Evolutionary conservation across 2,797 vertebrate genomes (phyloP), one percentile per base, ranked within the genome.

Genomic region (Momotus momota): DNA sequence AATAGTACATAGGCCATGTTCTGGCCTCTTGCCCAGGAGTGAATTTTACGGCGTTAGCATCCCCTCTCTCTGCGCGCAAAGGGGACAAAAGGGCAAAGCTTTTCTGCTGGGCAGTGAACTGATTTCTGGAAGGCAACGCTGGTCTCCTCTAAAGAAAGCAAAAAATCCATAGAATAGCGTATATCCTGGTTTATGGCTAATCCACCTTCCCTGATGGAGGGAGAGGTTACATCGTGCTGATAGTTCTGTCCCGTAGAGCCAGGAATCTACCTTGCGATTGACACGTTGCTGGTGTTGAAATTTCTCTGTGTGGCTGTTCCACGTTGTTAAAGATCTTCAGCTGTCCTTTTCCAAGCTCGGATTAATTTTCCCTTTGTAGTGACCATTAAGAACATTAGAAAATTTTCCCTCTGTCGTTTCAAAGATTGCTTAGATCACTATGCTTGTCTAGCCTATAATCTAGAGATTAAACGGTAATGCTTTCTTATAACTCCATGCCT

Each of bases 21-120:
- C 92, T 97, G 94, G 94, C 96, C 95, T 95, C 85, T 82, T 93
- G 92, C 96, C 96, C 88, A 89, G 89, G 54, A 93, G 61, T 48
- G 92, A 93, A 65, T 96, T 95, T 93, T 93, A 60, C 43, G 79
- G 26, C 21, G 79, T 81, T 90, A 33, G 9, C 54, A 26, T 88
- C 73, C 31, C 70, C 49, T 72, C 70, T 71, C 82, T 51, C 92
- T 29, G 58, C 88, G 29, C 81, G 90, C 51, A 31, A 26, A 6
- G 2, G 26, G 70, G 77, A 40, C 70, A 27, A 86, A 84, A 88
- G 88, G 82, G 80, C 89, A 86, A 38, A 3, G 85, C 74, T 86
- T 91, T 88, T 93, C 71, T 83, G 72, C 85, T 45, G 90, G 81
- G 93, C 85, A 86, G 83, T 75, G 79, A 75, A 46, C 88, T 31